Evolutionary conservation across 2,888 invertebrate species (phyloP).

Genomic region (Allophyes oxyacanthae): DNA sequence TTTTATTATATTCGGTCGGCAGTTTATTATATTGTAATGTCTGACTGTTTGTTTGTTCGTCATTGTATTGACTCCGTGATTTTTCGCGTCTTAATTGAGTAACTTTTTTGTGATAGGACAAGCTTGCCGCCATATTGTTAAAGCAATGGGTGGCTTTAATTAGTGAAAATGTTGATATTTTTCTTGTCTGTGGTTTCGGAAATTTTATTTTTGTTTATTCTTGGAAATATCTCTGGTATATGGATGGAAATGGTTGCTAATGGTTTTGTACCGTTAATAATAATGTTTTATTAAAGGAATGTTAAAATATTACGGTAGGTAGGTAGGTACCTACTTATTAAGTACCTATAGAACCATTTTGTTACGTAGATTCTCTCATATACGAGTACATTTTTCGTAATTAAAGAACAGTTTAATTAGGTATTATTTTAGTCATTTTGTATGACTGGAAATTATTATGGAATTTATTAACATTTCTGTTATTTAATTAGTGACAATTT

Average conservation of each 20-base stretch:
- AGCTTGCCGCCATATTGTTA: constrained; percentile 52
- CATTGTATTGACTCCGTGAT: constrained; percentile 68
- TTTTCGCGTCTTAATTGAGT: constrained; percentile 74
- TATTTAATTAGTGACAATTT: too few species aligned
- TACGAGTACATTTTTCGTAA: too few species aligned
- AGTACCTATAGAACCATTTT: too few species aligned
- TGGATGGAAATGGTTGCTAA: constrained; percentile 3
- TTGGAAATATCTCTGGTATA: constrained; percentile 14
- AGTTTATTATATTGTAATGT: constrained; percentile 85
- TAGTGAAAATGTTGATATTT: constrained; percentile 36
- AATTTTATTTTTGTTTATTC: constrained; percentile 34
- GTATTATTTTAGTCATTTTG: background rate
- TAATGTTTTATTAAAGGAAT: background rate
- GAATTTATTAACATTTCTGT: too few species aligned
- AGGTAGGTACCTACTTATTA: too few species aligned
- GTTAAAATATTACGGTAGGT: too few species aligned
- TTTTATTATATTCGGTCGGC: constrained; percentile 75
- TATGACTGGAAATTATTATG: background rate
- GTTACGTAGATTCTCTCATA: too few species aligned
- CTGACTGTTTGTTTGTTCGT: constrained; percentile 77
- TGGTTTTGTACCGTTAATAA: background rate
- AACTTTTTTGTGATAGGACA: constrained; percentile 57
- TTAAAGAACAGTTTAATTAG: too few species aligned
- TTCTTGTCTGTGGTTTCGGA: constrained; percentile 35
- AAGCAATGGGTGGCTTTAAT: constrained; percentile 48